A percentile compares a stretch with the other conserved stretches of the same genome.
Conservation (phyloP, 2,888 invertebrate species). For the Acrocera orbiculus region DNA sequence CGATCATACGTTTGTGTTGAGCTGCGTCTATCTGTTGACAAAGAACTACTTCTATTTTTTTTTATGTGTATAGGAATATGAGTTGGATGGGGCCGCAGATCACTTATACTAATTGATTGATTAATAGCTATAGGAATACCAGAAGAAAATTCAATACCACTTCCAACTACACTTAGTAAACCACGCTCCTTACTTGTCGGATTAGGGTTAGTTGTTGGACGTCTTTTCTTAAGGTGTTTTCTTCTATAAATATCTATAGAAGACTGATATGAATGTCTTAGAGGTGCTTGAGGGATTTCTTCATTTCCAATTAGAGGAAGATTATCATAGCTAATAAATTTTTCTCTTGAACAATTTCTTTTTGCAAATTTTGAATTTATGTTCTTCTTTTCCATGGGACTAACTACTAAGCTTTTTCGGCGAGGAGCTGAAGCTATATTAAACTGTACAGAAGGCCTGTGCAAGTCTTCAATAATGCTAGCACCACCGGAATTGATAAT, state of each 20-base stretch:
- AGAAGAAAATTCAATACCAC: constrained; percentile 17
- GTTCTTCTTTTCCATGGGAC: constrained; percentile 8
- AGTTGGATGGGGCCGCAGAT: constrained; percentile 17
- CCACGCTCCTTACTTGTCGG: constrained; percentile 28
- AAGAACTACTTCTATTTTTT: constrained; percentile 20
- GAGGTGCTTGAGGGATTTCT: constrained; percentile 16
- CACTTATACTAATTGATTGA: constrained; percentile 24
- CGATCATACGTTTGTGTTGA: constrained; percentile 29
- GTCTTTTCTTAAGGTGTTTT: constrained; percentile 19
- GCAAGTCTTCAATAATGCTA: no score
- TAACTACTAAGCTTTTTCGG: no score
- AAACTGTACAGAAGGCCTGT: constrained; percentile 28
- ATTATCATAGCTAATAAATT: no score
- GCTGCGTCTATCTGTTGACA: constrained; percentile 27
- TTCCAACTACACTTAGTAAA: constrained; percentile 22
- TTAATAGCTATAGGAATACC: constrained; percentile 21
- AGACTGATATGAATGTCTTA: no score
- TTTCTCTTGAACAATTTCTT: constrained; percentile 4
- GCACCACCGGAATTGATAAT: no score
- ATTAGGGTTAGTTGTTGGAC: constrained; percentile 22
- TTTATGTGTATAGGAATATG: no score
- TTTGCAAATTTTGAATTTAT: constrained; percentile 25
- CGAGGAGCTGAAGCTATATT: constrained; percentile 19
- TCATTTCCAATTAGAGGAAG: no score
- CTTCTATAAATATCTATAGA: constrained; percentile 16